These are phyloP conservation scores for Aspidoscelis tigris DNA, from an alignment of 2,113 vertebrate species.

Conservation along the genomic window DNA sequence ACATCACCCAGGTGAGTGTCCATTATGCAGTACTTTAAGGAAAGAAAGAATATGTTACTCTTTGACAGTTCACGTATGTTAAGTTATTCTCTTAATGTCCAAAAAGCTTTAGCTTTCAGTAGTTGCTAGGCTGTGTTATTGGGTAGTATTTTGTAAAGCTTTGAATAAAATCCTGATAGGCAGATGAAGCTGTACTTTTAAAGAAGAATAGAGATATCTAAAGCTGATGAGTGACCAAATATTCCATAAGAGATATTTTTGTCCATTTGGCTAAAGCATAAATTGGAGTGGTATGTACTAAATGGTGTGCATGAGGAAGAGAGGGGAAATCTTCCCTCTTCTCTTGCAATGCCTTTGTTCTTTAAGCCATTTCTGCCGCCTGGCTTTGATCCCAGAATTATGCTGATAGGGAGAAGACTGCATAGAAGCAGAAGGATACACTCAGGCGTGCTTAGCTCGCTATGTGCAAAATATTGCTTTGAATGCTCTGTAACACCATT, in stretches of 20 bases:
- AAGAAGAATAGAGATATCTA: neutral
- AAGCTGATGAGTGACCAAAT: neutral
- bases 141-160: neutral
- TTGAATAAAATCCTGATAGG: too few relatives aligned
- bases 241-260: neutral
- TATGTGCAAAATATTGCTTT: too few relatives aligned
- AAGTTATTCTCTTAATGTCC: neutral
- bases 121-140: neutral
- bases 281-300: neutral
- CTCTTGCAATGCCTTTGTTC: neutral
- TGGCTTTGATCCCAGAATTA: neutral
- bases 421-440: neutral
- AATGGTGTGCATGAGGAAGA: neutral
- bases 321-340: neutral
- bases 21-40: conserved; percentile 19
- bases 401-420: neutral
- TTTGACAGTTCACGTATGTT: neutral
- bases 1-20: conserved; percentile 92
- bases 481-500: too few relatives aligned
- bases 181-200: neutral
- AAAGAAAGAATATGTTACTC: neutral
- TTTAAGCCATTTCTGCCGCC: neutral
- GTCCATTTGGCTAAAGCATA: neutral
- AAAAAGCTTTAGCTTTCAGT: neutral
- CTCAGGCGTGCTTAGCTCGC: neutral